Evolutionary conservation across 2,797 vertebrate genomes (phyloP), one percentile per base, ranked within the genome.

Genomic region (Corythornis leucogaster): DNA sequence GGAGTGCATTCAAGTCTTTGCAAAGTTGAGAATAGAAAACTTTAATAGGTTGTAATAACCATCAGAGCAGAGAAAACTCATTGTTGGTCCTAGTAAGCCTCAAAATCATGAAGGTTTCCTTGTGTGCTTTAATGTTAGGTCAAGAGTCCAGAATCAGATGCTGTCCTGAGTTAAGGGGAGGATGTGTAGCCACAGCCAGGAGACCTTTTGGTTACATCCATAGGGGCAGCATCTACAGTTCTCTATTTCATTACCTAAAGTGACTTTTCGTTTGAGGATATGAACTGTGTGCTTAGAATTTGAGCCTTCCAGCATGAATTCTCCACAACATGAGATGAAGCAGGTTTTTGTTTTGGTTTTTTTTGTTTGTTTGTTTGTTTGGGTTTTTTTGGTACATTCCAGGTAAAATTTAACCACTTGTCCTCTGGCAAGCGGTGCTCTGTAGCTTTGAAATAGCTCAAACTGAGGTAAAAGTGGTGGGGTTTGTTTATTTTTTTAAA

Each of bases 391-490:
- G n/a, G 28, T 69, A 66, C n/a, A 78, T 14, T 55, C 33, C 58
- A 63, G 33, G 55, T 82, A 83, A 90, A 83, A 92, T 28, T 35
- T 9, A 81, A 24, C 42, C 54, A 11, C 84, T 59, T 81, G 86
- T 76, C 76, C 84, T 59, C 88, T 83, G 94, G 73, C 58, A 94
- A 96, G 94, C 26, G 95, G 93, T 53, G 86, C 90, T 96, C 93
- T 95, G 69, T 78, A 90, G 51, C 93, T 94, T 94, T 90, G 51
- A 43, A 96, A 94, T 57, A 33, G 21, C 66, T 80, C 28, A 59
- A 17, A 31, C 40, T 76, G 84, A 70, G 67, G 31, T 76, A 90
- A 85, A 78, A 61, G 67, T 64, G 59, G 53, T 15, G 59, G 50
- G 15, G 25, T 15, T 38, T 15, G 38, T 40, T 40, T 15, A 14